These are phyloP conservation scores for Calidris pugnax DNA, from an alignment of 2,113 vertebrate species.

Conservation along the genomic window DNA sequence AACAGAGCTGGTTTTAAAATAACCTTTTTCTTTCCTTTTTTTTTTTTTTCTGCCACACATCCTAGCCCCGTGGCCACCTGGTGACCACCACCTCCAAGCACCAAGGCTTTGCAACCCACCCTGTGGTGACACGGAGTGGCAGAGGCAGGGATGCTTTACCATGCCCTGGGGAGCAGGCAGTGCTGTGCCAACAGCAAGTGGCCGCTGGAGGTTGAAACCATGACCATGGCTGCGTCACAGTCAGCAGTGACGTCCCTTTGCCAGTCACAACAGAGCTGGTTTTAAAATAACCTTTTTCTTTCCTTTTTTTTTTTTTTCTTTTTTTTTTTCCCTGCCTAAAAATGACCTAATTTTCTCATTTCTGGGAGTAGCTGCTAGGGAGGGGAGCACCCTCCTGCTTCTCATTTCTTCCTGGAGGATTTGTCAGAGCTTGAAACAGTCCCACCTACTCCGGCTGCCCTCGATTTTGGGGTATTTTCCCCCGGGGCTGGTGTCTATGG, in stretches of 20 bases:
- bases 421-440: not conserved
- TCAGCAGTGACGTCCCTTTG: not conserved
- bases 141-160: not conserved
- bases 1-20: not conserved
- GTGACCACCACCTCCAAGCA: fast-evolving
- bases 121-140: not conserved
- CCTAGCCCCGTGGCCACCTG: fast-evolving
- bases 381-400: not conserved
- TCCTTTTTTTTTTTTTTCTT: not conserved
- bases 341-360: not conserved
- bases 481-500: not conserved
- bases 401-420: not conserved
- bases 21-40: not conserved
- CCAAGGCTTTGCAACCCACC: fast-evolving
- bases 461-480: fast-evolving
- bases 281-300: not conserved
- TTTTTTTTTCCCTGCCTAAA: not conserved
- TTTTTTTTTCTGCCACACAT: fast-evolving
- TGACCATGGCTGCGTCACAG: not conserved
- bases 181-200: fast-evolving
- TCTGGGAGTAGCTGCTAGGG: not conserved
- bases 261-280: not conserved
- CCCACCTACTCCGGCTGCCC: not conserved
- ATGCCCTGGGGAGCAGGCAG: fast-evolving
- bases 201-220: not conserved